Evolutionary conservation across 2,888 invertebrate species (phyloP).

Genomic region (Hecatera dysodea): DNA sequence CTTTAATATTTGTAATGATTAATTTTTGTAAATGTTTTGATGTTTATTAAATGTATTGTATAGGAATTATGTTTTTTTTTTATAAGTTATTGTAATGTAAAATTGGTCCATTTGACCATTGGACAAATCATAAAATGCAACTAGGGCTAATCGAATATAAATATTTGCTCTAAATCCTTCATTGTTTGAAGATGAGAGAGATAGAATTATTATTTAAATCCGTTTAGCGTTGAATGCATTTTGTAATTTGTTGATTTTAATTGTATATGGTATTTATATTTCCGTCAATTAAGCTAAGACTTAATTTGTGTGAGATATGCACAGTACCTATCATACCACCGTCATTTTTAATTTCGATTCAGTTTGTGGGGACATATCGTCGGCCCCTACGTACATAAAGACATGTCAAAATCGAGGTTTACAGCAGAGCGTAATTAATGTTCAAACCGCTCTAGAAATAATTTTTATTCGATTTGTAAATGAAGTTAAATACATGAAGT

Average conservation of each 20-base stretch:
- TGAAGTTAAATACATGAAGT: too few species aligned
- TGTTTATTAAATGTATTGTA: conserved; percentile 49
- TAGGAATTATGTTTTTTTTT: conserved; percentile 35
- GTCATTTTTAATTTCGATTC: conserved; percentile 16
- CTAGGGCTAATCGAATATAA: background rate
- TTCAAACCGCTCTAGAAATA: too few species aligned
- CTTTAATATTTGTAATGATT: conserved; percentile 56
- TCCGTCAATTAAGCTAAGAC: conserved; percentile 43
- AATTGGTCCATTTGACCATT: background rate
- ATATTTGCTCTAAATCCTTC: background rate
- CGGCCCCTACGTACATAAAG: too few species aligned
- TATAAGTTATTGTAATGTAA: conserved; percentile 51
- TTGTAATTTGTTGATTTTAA: background rate
- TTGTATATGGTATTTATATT: conserved; percentile 30
- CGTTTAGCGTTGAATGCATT: background rate
- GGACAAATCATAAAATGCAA: background rate
- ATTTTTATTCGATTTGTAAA: too few species aligned
- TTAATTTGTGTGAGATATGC: conserved; percentile 50
- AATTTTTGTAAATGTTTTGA: conserved; percentile 53
- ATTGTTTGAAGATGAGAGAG: background rate
- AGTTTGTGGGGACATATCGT: background rate
- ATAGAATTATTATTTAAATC: background rate
- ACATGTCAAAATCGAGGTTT: too few species aligned
- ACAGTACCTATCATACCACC: background rate
- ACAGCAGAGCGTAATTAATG: too few species aligned